Conservation (phyloP, 2,113 vertebrate genomes). For the Callipepla squamata region DNA sequence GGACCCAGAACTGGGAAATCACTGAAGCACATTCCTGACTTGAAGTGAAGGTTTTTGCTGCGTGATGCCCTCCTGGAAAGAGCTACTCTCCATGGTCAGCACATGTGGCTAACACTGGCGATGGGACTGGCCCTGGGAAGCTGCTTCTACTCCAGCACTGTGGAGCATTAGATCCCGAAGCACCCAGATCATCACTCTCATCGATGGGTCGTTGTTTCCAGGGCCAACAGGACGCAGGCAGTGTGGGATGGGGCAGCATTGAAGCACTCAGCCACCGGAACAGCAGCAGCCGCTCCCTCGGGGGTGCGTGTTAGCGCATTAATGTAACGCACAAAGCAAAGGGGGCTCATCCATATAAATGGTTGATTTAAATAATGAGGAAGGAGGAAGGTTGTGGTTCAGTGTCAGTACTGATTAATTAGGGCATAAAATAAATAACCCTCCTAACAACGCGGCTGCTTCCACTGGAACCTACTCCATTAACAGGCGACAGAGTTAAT, state of each 20-base stretch:
- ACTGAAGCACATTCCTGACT: not conserved
- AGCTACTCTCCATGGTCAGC: not conserved
- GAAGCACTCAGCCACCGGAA: conserved; percentile 43
- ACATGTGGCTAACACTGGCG: not conserved
- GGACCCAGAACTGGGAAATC: not conserved
- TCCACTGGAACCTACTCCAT: conserved; percentile 80
- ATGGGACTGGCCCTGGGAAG: not conserved
- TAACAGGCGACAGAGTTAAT: conserved; percentile 81
- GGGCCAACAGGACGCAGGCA: not conserved
- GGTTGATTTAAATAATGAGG: conserved; percentile 93
- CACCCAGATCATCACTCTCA: not conserved
- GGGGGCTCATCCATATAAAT: conserved; percentile 89
- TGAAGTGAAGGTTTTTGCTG: not conserved
- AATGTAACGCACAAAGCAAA: conserved; percentile 88
- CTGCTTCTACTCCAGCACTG: rapidly evolving
- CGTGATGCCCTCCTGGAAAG: not conserved
- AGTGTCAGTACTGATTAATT: conserved; percentile 95
- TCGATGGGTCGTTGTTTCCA: not conserved
- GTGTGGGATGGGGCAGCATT: not conserved
- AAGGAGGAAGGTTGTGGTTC: conserved; percentile 91
- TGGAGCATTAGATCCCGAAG: not conserved
- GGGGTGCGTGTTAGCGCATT: conserved; percentile 87
- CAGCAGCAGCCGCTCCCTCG: conserved; percentile 73
- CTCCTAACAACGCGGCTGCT: conserved; percentile 75
- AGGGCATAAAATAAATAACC: conserved; percentile 88